These are phyloP conservation scores for Coreius guichenoti DNA, from an alignment of 2,797 vertebrate genomes.

Conservation along the genomic window DNA sequence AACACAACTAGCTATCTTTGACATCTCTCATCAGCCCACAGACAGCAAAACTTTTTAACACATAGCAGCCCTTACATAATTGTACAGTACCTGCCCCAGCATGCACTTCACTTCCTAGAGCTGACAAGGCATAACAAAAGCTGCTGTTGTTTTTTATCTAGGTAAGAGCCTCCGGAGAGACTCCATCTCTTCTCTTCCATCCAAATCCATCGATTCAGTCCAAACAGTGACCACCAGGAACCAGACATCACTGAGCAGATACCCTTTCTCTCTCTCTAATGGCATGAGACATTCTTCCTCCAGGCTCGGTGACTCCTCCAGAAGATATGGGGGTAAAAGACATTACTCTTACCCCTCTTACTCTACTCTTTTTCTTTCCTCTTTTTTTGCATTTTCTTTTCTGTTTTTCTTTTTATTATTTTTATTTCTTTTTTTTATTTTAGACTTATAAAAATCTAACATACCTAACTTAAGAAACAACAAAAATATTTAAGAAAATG, in stretches of 20 bases:
- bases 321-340: conserved; percentile 74
- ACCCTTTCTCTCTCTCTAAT: conserved; percentile 64
- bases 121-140: conserved; percentile 41
- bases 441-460: too few species aligned
- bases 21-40: conserved; percentile 3
- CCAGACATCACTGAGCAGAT: conserved; percentile 64
- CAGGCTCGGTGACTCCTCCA: conserved; percentile 68
- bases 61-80: conserved; percentile 45
- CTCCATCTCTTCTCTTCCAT: conserved; percentile 59
- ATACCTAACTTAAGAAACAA: background rate
- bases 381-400: background rate
- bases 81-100: conserved; percentile 13
- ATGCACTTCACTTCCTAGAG: conserved; percentile 1
- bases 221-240: conserved; percentile 59
- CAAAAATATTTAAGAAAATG: background rate
- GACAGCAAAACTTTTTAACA: background rate
- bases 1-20: background rate
- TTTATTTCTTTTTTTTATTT: too few species aligned
- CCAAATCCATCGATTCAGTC: conserved; percentile 63
- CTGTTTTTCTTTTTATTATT: background rate
- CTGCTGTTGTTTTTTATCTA: conserved; percentile 72
- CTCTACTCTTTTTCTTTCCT: background rate
- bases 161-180: conserved; percentile 69
- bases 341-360: conserved; percentile 34
- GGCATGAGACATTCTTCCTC: conserved; percentile 67